Percentiles rank a stretch among this genome's conserved stretches.
Conservation (phyloP, 2,888 invertebrate species). For the Latrodectus hesperus region DNA sequence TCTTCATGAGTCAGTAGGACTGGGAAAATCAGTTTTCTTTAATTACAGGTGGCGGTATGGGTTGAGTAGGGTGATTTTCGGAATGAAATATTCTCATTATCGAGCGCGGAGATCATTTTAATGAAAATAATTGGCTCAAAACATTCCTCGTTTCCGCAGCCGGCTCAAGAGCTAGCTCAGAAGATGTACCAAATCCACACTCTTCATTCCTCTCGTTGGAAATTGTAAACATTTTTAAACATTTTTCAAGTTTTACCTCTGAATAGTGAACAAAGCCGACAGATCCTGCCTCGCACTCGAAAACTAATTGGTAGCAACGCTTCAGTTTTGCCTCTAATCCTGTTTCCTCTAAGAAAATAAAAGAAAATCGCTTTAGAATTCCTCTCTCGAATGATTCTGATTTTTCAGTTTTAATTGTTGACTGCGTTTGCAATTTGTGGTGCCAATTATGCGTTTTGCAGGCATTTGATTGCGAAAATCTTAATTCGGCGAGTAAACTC, state of each 20-base stretch:
- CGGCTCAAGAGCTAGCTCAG: background rate
- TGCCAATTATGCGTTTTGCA: too few relatives aligned
- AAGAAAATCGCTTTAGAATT: too few relatives aligned
- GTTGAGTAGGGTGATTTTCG: background rate
- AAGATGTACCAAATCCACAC: too few relatives aligned
- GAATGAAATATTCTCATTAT: background rate
- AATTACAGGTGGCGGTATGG: constrained; percentile 1
- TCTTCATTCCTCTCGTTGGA: background rate
- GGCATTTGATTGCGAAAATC: too few relatives aligned
- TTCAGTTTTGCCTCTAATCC: background rate
- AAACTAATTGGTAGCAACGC: constrained; percentile 21
- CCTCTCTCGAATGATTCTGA: too few relatives aligned
- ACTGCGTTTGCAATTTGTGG: too few relatives aligned
- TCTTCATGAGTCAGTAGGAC: too few relatives aligned
- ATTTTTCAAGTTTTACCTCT: background rate
- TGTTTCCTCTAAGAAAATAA: background rate
- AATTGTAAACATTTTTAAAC: background rate
- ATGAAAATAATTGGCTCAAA: constrained; percentile 44
- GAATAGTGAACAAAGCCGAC: background rate
- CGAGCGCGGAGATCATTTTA: constrained; percentile 26
- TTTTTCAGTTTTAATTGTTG: too few relatives aligned
- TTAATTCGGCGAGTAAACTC: too few relatives aligned
- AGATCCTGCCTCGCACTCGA: constrained; percentile 9
- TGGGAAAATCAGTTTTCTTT: constrained; percentile 17
- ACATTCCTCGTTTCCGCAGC: background rate